Base-by-base conservation (phyloP, 2,888 invertebrate species). In the Tholera decimalis region DNA sequence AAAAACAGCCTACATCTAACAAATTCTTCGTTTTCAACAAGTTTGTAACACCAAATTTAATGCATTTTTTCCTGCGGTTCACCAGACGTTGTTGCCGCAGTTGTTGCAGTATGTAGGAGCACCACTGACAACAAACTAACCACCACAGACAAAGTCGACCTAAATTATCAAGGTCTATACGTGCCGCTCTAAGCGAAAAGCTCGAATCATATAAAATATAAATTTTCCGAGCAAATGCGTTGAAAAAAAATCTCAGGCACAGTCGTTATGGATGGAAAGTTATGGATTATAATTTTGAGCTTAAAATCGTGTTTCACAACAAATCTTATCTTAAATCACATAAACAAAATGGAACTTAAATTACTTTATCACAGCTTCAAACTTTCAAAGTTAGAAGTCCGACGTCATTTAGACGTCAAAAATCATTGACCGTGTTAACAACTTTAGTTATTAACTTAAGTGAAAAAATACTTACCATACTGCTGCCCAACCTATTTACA, bases 381-480 rank as follows among this genome's bases (percentile, higher is more conserved):
- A 64, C n/a, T n/a, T n/a, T n/a, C n/a, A n/a, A n/a, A n/a, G n/a
- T n/a, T n/a, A n/a, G n/a, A n/a, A n/a, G n/a, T n/a, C n/a, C n/a
- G n/a, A n/a, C n/a, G 11, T 60, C 47, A 37, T 37, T 22, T 47
- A 53, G 55, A 51, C 22, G 37, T 57, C 35, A 47, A 56, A 49
- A 33, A 58, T 41, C 30, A 35, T 58, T 43, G 30, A 30, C 39
- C 33, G 1, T 56, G 47, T 56, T 56, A 60, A 72, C 56, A 65
- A 51, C 55, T 44, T 47, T 43, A 35, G 54, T 64, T 30, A 51
- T 51, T 37, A 49, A 54, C 39, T 51, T 56, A 30, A 28, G 39
- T 15, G 43, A 33, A 50, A 53, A 43, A 35, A 56, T 79, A 79
- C 79, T 79, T 79, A 79, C 79, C 79, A 53, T 35, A 74, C 47